Evolutionary conservation across 1,140 invertebrate genomes (phyloP).

Genomic region (Camponotus pennsylvanicus): DNA sequence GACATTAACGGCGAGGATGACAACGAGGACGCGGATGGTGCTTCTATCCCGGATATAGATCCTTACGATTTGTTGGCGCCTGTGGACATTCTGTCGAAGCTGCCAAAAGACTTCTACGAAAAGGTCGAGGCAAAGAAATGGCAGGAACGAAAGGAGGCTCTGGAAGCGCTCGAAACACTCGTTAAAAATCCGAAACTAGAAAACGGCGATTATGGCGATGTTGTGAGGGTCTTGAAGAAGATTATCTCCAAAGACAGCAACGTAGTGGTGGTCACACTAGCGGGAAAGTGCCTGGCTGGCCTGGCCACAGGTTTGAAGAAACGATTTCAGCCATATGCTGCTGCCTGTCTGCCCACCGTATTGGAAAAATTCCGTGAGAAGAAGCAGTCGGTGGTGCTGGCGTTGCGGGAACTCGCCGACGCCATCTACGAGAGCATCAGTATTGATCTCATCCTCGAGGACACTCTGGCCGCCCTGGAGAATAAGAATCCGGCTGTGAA

Average conservation of each 20-base stretch:
- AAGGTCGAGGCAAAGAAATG: slow-evolving; percentile 99
- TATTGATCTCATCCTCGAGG: slow-evolving; percentile 96
- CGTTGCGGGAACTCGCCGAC: slow-evolving; percentile 96
- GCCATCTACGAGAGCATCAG: slow-evolving; percentile 93
- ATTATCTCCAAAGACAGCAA: slow-evolving; percentile 97
- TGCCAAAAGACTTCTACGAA: slow-evolving; percentile 98
- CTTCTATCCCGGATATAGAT: slow-evolving; percentile 92
- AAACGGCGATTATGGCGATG: slow-evolving; percentile 96
- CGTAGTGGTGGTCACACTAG: slow-evolving; percentile 96
- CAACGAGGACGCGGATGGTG: slow-evolving; percentile 87
- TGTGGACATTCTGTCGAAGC: slow-evolving; percentile 96
- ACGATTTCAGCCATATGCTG: slow-evolving; percentile 94
- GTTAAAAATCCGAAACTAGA: slow-evolving; percentile 95
- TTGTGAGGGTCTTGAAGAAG: slow-evolving; percentile 96
- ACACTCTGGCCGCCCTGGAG: slow-evolving; percentile 93
- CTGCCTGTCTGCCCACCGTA: slow-evolving; percentile 92
- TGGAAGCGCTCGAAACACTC: slow-evolving; percentile 93
- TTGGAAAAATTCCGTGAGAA: slow-evolving; percentile 99
- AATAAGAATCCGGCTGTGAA: slow-evolving; percentile 99
- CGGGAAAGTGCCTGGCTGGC: slow-evolving; percentile 93
- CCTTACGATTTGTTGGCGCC: slow-evolving; percentile 96
- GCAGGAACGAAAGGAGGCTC: slow-evolving; percentile 97
- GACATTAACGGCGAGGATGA: slow-evolving; percentile 85
- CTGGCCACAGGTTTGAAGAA: slow-evolving; percentile 95
- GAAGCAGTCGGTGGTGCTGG: slow-evolving; percentile 95